Percentiles rank a stretch among this genome's conserved stretches.
Conservation (phyloP, 2,113 vertebrate species). For the Chelonoidis abingdonii region DNA sequence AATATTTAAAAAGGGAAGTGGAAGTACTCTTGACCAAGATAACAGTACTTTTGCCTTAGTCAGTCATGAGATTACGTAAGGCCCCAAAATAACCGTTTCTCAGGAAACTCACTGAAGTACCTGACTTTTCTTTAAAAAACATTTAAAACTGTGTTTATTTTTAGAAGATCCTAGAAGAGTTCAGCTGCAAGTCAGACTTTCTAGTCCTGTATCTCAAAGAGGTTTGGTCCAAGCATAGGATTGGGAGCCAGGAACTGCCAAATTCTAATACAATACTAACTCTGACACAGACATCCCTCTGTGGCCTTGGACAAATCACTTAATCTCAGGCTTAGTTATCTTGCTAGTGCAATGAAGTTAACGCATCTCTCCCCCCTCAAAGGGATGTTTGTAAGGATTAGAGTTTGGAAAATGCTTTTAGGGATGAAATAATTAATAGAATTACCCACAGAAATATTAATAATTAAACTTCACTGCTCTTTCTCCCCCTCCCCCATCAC, state of each 20-base stretch:
- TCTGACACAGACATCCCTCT: background rate
- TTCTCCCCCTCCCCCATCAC: background rate
- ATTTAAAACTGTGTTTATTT: background rate
- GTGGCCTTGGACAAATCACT: background rate
- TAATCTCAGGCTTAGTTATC: background rate
- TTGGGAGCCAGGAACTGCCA: background rate
- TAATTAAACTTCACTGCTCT: background rate
- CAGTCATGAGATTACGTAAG: background rate
- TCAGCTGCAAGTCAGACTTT: background rate
- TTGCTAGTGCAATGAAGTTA: background rate
- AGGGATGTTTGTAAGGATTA: background rate
- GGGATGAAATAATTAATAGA: background rate
- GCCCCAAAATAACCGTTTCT: background rate
- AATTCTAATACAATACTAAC: background rate
- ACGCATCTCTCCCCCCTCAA: background rate
- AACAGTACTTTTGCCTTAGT: background rate
- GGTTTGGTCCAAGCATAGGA: background rate
- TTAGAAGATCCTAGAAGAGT: background rate
- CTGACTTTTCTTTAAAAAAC: background rate
- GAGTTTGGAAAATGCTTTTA: background rate
- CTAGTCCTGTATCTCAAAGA: background rate
- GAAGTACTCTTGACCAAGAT: background rate
- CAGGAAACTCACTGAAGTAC: background rate
- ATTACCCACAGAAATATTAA: background rate
- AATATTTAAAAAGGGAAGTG: background rate